Conservation (phyloP, 1,140 invertebrate species). For the Yoshiicerus persimilis region DNA sequence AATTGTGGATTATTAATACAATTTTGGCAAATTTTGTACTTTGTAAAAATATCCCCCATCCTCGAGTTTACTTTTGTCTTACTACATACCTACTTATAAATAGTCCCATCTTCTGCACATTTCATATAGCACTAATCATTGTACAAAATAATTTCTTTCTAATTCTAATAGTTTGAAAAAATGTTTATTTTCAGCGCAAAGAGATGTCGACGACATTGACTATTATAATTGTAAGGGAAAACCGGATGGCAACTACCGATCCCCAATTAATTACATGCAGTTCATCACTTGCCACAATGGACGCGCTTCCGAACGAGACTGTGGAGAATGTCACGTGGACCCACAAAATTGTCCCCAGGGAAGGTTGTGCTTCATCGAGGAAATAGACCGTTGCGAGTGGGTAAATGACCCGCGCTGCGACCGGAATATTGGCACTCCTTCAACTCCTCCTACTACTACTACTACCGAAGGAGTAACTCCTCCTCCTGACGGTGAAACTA, state of each 20-base stretch:
- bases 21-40: too few relatives aligned
- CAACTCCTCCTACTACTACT: too few relatives aligned
- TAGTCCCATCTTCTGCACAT: too few relatives aligned
- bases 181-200: not conserved
- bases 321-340: not conserved
- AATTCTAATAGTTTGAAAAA: not conserved
- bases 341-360: not conserved
- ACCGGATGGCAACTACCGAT: not conserved
- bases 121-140: too few relatives aligned
- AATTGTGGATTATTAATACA: too few relatives aligned
- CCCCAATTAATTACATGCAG: not conserved
- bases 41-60: too few relatives aligned
- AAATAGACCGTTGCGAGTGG: not conserved
- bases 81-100: too few relatives aligned
- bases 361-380: not conserved
- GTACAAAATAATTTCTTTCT: too few relatives aligned
- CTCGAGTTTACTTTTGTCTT: too few relatives aligned
- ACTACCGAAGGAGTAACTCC: too few relatives aligned
- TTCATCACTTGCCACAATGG: not conserved
- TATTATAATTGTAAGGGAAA: not conserved
- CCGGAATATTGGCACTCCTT: not conserved
- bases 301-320: not conserved
- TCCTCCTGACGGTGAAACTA: too few relatives aligned
- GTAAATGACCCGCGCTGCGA: not conserved
- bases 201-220: not conserved